Percentiles rank a stretch among this genome's conserved stretches.
These are phyloP conservation scores for Euwallacea fornicatus DNA, from an alignment of 1,140 invertebrate species.

Conservation along the genomic window DNA sequence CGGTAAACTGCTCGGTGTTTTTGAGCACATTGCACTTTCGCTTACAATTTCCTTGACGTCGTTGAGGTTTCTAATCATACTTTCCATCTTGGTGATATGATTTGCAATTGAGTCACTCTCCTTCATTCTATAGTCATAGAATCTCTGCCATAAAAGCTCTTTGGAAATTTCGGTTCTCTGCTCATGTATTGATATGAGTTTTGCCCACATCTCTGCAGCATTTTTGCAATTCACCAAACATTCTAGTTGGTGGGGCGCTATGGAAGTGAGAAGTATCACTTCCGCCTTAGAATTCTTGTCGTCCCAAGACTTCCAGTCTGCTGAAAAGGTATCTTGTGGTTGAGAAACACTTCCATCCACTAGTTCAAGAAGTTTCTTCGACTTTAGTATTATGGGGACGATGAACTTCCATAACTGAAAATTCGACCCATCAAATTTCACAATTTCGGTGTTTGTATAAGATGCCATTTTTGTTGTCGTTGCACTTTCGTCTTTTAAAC, in stretches of 20 bases:
- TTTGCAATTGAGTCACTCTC: constrained; percentile 13
- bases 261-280: constrained; percentile 42
- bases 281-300: constrained; percentile 41
- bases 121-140: constrained; percentile 23
- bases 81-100: constrained; percentile 22
- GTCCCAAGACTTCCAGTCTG: constrained; percentile 20
- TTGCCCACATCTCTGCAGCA: constrained; percentile 51
- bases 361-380: constrained; percentile 14
- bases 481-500: neutral
- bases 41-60: constrained; percentile 38
- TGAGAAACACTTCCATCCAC: constrained; percentile 16
- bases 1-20: constrained; percentile 49
- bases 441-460: neutral
- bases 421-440: constrained; percentile 34
- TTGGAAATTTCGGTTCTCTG: constrained; percentile 39
- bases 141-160: constrained; percentile 21
- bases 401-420: constrained; percentile 36
- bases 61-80: constrained; percentile 39
- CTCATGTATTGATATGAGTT: constrained; percentile 49
- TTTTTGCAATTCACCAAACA: constrained; percentile 48
- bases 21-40: constrained; percentile 32
- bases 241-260: constrained; percentile 43
- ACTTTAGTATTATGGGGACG: constrained; percentile 24
- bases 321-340: neutral
- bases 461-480: neutral